Conservation (phyloP, 2,888 invertebrate species). For the Ophioninae sp. region DNA sequence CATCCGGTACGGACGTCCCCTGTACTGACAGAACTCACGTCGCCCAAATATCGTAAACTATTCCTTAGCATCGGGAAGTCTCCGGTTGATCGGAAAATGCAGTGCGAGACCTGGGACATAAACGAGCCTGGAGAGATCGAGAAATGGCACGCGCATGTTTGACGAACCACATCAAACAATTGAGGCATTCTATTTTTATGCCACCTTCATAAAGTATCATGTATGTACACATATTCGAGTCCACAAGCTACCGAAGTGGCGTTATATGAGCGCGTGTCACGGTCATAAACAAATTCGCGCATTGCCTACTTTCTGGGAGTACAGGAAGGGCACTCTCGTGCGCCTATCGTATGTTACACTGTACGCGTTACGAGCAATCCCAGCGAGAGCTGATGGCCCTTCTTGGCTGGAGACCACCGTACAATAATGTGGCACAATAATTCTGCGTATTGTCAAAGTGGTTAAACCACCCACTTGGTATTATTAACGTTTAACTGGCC, state of each 20-base stretch:
- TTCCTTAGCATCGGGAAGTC: slow-evolving; percentile 31
- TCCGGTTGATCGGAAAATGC: slow-evolving; percentile 12
- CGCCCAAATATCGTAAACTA: slow-evolving; percentile 12
- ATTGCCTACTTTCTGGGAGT: slow-evolving; percentile 66
- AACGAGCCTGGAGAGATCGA: slow-evolving; percentile 36
- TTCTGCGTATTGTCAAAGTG: slow-evolving; percentile 73
- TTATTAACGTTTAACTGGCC: slow-evolving; percentile 74
- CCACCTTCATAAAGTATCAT: slow-evolving; percentile 74
- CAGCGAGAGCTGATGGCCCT: slow-evolving; percentile 20
- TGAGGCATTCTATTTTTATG: slow-evolving; percentile 73
- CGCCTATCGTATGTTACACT: slow-evolving; percentile 3
- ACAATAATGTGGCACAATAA: slow-evolving; percentile 66
- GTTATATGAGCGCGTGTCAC: slow-evolving; percentile 72
- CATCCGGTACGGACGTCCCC: not conserved
- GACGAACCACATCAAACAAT: slow-evolving; percentile 59
- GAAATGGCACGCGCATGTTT: slow-evolving; percentile 46
- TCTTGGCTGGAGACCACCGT: slow-evolving; percentile 34
- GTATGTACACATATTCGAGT: slow-evolving; percentile 69
- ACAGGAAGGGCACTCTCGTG: slow-evolving; percentile 2
- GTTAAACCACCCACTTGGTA: slow-evolving; percentile 64
- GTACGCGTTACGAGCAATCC: not conserved
- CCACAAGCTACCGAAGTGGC: slow-evolving; percentile 30
- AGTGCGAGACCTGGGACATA: slow-evolving; percentile 25
- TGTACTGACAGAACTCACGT: not conserved
- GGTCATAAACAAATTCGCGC: slow-evolving; percentile 70